Evolutionary conservation across 1,140 invertebrate genomes (phyloP).

Genomic region (Lasioglossum baleicum): DNA sequence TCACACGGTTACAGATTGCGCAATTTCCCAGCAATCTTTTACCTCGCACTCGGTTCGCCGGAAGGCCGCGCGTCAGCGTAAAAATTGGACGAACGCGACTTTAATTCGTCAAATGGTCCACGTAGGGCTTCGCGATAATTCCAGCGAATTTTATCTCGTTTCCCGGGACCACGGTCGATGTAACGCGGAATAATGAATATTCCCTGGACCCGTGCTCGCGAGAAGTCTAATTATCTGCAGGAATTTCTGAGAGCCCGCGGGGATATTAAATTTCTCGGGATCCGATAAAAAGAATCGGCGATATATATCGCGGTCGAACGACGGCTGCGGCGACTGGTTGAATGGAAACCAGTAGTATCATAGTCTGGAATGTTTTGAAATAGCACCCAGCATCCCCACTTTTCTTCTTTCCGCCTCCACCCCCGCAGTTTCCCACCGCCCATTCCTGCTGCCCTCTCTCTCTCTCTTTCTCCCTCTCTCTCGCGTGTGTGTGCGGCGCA

Average conservation of each 20-base stretch:
- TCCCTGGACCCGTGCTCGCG: neutral
- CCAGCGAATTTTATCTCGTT: no score
- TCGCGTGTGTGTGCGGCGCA: neutral
- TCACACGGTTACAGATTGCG: no score
- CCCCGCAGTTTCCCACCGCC: neutral
- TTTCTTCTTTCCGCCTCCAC: neutral
- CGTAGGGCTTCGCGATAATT: no score
- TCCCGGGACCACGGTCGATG: no score
- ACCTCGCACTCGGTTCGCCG: no score
- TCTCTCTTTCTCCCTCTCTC: no score
- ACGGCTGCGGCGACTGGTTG: constrained; percentile 23
- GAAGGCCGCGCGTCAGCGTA: no score
- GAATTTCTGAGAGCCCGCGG: neutral
- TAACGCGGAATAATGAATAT: neutral
- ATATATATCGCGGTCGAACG: constrained; percentile 27
- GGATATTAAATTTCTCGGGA: constrained; percentile 55
- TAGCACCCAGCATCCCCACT: constrained; percentile 53
- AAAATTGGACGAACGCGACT: no score
- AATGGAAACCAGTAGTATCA: constrained; percentile 72
- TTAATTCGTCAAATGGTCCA: no score
- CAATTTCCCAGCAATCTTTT: no score
- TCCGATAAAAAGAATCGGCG: constrained; percentile 55
- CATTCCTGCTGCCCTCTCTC: neutral
- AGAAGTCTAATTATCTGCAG: neutral
- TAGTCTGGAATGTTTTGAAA: constrained; percentile 72